Base-by-base conservation (phyloP, 2,113 vertebrate genomes). In the Epinephelus lanceolatus region DNA sequence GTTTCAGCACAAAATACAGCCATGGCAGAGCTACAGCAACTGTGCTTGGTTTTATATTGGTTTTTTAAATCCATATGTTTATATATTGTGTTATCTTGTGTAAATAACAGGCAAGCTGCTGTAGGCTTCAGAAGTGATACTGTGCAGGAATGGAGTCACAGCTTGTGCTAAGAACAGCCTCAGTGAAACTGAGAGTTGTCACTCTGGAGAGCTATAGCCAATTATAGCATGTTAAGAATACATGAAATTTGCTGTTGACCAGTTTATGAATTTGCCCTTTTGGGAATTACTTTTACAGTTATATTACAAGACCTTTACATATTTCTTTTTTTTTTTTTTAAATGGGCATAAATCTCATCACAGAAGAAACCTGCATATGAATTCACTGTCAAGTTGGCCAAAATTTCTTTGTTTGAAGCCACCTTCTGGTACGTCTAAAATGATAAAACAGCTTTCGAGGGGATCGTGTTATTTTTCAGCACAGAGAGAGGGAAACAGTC, bases 201-300 rank as follows among this genome's bases (percentile, higher is more conserved):
- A 52, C 37, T 21, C 25, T 66, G 25, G 17, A 14, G 49, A 59
- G 49, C 51, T 75, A 53, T 45, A 42, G 59, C 70, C 51, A 67
- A 23, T 86, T 47, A 74, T 73, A 69, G 71, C 57, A 56, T 27
- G 80, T 70, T 62, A 86, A 78, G 73, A 52, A 81, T 86, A 72
- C 53, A 49, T 78, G 30, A 81, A 83, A 81, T 69, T 23, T 73
- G 57, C 21, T 37, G 45, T 73, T 83, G 49, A n/a, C 66, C 23
- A 76, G 25, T 76, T 76, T 49, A 15, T 23, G 42, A 33, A n/a
- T 83, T 61, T 55, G 8, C 21, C 59, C 37, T 80, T 65, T 57
- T 1, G 17, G 37, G 4, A 42, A 17, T 19, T 17, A n/a, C 19
- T 15, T 73, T 53, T 60, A 56, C 6, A 1, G 9, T 19, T 14